Evolutionary conservation across 1,140 invertebrate genomes (phyloP).

Genomic region (Lepidotrigona ventralis): DNA sequence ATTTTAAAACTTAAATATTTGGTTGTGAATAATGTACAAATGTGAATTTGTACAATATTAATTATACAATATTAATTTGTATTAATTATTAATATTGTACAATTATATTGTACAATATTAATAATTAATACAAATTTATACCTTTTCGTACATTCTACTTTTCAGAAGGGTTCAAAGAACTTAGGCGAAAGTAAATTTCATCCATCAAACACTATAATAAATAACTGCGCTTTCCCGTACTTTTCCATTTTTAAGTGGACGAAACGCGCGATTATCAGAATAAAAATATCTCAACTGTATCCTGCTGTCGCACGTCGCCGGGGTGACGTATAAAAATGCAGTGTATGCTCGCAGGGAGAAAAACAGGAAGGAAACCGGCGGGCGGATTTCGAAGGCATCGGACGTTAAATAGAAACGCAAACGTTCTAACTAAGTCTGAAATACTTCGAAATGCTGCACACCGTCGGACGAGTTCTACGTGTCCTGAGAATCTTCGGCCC

Average conservation of each 20-base stretch:
- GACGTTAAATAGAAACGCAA: conserved; percentile 77
- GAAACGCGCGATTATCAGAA: neutral
- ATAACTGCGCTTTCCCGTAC: neutral
- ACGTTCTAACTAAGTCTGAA: conserved; percentile 79
- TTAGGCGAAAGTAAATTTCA: too few relatives aligned
- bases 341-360: conserved; percentile 43
- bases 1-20: too few relatives aligned
- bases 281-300: neutral
- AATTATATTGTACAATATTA: too few relatives aligned
- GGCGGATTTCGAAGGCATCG: conserved; percentile 56
- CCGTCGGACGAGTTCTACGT: conserved; percentile 72
- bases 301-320: neutral
- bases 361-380: conserved; percentile 58
- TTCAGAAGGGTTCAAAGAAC: too few relatives aligned
- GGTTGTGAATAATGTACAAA: too few relatives aligned
- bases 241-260: neutral
- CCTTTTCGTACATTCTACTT: too few relatives aligned
- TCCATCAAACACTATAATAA: neutral
- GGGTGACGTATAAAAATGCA: conserved; percentile 54
- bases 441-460: conserved; percentile 73
- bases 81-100: too few relatives aligned
- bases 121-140: too few relatives aligned
- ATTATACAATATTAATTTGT: too few relatives aligned
- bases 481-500: conserved; percentile 76
- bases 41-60: too few relatives aligned